Evolutionary conservation across 2,797 vertebrate species (phyloP), one percentile per base, ranked within the genome.

Genomic region (Poeciliopsis paucimaculata): DNA sequence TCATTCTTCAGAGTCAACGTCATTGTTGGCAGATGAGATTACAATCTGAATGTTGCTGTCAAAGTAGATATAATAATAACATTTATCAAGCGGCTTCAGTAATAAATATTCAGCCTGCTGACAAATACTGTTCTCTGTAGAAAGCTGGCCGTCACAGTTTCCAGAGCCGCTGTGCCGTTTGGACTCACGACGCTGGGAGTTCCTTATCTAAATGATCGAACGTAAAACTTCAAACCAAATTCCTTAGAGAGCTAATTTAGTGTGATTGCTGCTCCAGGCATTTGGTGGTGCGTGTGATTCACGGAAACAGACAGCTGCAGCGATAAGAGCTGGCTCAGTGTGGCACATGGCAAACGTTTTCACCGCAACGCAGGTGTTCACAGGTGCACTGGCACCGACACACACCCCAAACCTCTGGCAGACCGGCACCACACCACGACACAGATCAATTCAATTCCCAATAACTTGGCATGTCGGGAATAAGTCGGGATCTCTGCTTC

Each of bases 31-130:
- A 87, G 77, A 86, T 73, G 55, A 87, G 74, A 47, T 82, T 28
- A 80, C 68, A 75, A 72, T 79, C 83, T 84, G 78, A 73, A 77
- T 85, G 80, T 79, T 89, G 81, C 83, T 90, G 82, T 89, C 83
- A 79, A 86, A 79, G 79, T 85, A 55, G 73, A 77, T 80, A 53
- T 10, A 81, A 53, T 53, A 93, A 92, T 92, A 75, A 87, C 74
- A 88, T 89, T 90, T 91, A 92, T 91, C 88, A 92, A 85, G 80
- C 82, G 86, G 77, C 81, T 79, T 79, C 76, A 47, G 80, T 87
- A 84, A 89, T 87, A 83, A 85, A 83, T 72, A 90, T 89, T 87
- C 62, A 79, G 55, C 28, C 12, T 64, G 77, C 75, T 89, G 85
- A 84, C 86, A 84, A 79, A 79, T 77, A 88, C 77, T 81, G 73